Base-by-base conservation (phyloP, 2,888 invertebrate genomes). In the Nezara viridula region DNA sequence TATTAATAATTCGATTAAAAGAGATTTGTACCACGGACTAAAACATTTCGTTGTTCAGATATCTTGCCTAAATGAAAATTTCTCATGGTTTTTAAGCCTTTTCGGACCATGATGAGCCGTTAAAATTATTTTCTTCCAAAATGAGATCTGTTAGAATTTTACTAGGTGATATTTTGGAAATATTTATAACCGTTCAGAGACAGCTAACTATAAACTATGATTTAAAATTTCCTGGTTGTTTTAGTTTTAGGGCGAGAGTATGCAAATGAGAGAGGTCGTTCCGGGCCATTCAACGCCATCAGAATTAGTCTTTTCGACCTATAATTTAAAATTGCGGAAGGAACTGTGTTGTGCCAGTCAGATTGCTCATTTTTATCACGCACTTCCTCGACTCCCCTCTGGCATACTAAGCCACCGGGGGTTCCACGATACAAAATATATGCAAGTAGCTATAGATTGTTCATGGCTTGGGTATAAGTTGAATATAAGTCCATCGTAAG, bases 251-350 rank as follows among this genome's bases (percentile, higher is more conserved):
- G 2, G 21, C 19, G 19, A 9, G 14, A 21, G 44, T 81, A 81
- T 81, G 44, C 81, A 44, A 81, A 81, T 81, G 44, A 14, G 81
- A 14, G 81, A 44, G 14, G 32, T 19, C 66, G 16, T 73, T 37
- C 44, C 81, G 81, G 81, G 77, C 27, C 40, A 77, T 37, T 44
- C 27, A 44, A 4, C n/a, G 77, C 0, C 77, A 81, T 0, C 19
- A 32, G 37, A 73, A 73, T 73, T 73, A 21, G n/a, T 81, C 44
- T 81, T 44, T 47, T 81, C 44, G 44, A 40, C 81, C 81, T 81
- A n/a, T 44, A n/a, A 44, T 81, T 12, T 44, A 47, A 81, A 81
- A 81, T 81, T 44, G 37, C 81, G 81, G 81, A 47, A 81, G 44
- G 44, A 47, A 81, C 40, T 47, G n/a, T 44, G 12, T 14, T 47